Conservation (phyloP, 1,140 invertebrate genomes). For the Sminthurides bifidus region DNA sequence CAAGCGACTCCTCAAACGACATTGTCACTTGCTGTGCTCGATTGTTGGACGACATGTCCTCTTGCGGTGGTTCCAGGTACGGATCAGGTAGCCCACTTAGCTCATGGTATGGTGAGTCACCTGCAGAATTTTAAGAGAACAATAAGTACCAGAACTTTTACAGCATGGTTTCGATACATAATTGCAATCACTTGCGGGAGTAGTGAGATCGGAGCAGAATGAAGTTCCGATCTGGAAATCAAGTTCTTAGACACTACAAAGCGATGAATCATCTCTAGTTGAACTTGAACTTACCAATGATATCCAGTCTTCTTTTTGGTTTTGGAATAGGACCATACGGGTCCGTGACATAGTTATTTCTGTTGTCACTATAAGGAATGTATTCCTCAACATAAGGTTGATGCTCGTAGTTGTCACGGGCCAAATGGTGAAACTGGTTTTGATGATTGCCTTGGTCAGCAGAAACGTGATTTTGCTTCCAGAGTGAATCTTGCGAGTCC, state of each 20-base stretch:
- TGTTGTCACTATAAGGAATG: constrained; percentile 59
- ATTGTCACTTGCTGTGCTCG: constrained; percentile 58
- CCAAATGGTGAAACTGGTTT: constrained; percentile 11
- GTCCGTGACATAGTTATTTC: constrained; percentile 70
- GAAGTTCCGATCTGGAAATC: too few relatives aligned
- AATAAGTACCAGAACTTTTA: too few relatives aligned
- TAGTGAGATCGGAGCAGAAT: too few relatives aligned
- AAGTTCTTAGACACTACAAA: too few relatives aligned
- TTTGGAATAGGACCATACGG: constrained; percentile 68
- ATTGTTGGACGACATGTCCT: constrained; percentile 12
- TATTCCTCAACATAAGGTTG: constrained; percentile 34
- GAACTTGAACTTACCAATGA: constrained; percentile 36
- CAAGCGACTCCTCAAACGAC: constrained; percentile 79
- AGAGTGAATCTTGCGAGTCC: constrained; percentile 86
- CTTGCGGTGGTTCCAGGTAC: constrained; percentile 49
- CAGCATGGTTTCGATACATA: too few relatives aligned
- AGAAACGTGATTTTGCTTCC: constrained; percentile 62
- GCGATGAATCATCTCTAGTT: not conserved
- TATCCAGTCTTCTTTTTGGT: constrained; percentile 66
- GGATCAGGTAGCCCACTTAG: constrained; percentile 78
- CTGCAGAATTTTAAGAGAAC: constrained; percentile 17
- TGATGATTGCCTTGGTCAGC: constrained; percentile 13
- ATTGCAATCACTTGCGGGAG: too few relatives aligned
- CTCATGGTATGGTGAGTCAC: constrained; percentile 77
- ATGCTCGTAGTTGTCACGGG: constrained; percentile 28